Evolutionary conservation across 2,888 invertebrate genomes (phyloP), one percentile per base, ranked within the genome.

Genomic region (Caenorhabditis sinica): DNA sequence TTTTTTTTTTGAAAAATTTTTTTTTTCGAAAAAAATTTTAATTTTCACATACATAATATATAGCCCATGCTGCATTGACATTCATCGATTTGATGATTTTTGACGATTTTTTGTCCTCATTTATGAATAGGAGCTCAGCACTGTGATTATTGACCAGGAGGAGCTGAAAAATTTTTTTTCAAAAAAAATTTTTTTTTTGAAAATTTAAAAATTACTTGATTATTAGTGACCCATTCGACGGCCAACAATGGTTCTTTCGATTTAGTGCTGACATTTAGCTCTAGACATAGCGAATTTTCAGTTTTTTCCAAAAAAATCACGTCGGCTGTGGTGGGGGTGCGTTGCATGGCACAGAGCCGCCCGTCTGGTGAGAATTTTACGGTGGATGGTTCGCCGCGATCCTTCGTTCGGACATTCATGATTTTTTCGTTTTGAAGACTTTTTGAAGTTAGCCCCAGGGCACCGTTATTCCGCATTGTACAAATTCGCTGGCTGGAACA

Each of bases 171-270:
- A n/a, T n/a, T n/a, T n/a, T 53, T 51, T 33, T 13, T 13, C 13
- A 45, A 51, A 43, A 25, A 40, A 40, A 40, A 40, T 11, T 40
- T 40, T 2, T 40, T 40, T 40, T 40, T 40, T 40, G 13, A 13
- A 2, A 40, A 40, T 11, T 40, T 13, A 6, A n/a, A n/a, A n/a
- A 2, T 13, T 13, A 86, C 87, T 72, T 86, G 86, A 61, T 61
- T 84, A 65, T 91, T 87, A 36, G 84, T 79, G 20, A 91, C 83
- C 91, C 91, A 91, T 77, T 91, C 89, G 0, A 90, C 86, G 3
- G 89, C 87, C 9, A 90, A 53, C 17, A 91, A 56, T 4, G 86
- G 82, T 45, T 88, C 88, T 49, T 85, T 82, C 0, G 82, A 82
- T 66, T 88, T 88, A n/a, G 86, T 75, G 23, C 63, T 65, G 5